Base-by-base conservation (phyloP, 2,797 vertebrate genomes). In the Microtus obscurus region DNA sequence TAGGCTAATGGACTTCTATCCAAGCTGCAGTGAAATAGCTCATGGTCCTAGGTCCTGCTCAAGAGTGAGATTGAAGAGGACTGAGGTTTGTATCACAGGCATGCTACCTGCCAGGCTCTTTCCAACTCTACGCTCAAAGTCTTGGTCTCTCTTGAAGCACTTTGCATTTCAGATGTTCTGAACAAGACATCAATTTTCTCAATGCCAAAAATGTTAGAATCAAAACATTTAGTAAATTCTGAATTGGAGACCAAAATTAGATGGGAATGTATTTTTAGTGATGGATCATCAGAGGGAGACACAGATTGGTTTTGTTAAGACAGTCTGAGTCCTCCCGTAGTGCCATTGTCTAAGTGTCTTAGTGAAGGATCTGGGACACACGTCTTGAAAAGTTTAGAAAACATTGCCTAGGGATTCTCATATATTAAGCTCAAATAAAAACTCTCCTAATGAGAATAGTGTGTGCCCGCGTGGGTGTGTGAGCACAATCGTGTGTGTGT, bases 281-380 rank as follows among this genome's bases (percentile, higher is more conserved):
- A 40, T 53, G 69, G 43, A 10, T 56, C 56, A 51, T 31, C 51
- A 31, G 76, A 59, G 43, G 85, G 56, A 94, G 69, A 61, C 12
- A 16, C 76, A 77, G 16, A n/a, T 45, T 14, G 4, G 12, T 89
- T 94, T 87, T 73, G 23, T 31, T 65, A 31, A 3, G 63, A 9
- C 1, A 7, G 59, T 80, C 51, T 45, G 12, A 53, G 0, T 63
- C 56, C 80, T 61, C 14, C 6, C 12, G 11, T 9, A 16, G 74
- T 71, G 25, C 48, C 76, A 51, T 73, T 93, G 45, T 85, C 87
- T 89, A 40, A 34, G 86, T 74, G 69, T 88, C 86, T 43, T 59
- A 56, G 23, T 23, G 27, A 73, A 23, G 14, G 80, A 5, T 74
- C 27, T 0, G 2, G 77, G 19, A 13, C 4, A 6, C 8, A 1